These are phyloP conservation scores for Babylonia areolata DNA, from an alignment of 1,140 invertebrate genomes.

Conservation along the genomic window DNA sequence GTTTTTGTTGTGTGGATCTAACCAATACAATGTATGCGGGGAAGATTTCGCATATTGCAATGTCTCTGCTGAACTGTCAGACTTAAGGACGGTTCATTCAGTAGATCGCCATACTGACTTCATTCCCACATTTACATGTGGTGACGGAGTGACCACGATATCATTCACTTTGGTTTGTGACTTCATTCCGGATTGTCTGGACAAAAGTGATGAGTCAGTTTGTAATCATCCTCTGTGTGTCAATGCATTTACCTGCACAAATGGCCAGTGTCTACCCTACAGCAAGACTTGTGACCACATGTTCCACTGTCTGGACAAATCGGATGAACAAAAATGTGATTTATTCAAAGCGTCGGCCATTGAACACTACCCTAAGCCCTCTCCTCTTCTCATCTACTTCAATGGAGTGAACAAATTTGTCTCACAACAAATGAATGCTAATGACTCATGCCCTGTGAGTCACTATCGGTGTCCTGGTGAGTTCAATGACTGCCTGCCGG, in stretches of 20 bases:
- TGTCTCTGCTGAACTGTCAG: not conserved
- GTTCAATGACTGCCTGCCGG: not conserved
- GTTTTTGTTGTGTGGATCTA: not conserved
- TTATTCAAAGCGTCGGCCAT: not conserved
- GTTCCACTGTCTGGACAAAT: not conserved
- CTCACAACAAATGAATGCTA: not conserved
- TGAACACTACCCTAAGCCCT: not conserved
- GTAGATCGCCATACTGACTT: not conserved
- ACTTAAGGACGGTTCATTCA: not conserved
- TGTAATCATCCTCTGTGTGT: not conserved
- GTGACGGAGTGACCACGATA: not conserved
- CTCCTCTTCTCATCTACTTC: not conserved
- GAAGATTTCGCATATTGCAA: not conserved
- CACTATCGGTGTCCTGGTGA: slow-evolving; percentile 10
- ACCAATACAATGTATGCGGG: too few relatives aligned
- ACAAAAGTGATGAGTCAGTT: not conserved
- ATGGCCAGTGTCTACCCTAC: not conserved
- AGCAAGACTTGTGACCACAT: not conserved
- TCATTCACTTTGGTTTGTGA: not conserved
- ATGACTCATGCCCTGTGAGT: not conserved
- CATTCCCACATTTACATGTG: not conserved
- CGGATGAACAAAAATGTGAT: not conserved
- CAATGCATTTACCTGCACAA: not conserved
- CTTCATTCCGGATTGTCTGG: not conserved
- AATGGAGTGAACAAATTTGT: not conserved